These are phyloP conservation scores for Epistrophe eligans DNA, from an alignment of 2,888 invertebrate genomes.

Conservation along the genomic window DNA sequence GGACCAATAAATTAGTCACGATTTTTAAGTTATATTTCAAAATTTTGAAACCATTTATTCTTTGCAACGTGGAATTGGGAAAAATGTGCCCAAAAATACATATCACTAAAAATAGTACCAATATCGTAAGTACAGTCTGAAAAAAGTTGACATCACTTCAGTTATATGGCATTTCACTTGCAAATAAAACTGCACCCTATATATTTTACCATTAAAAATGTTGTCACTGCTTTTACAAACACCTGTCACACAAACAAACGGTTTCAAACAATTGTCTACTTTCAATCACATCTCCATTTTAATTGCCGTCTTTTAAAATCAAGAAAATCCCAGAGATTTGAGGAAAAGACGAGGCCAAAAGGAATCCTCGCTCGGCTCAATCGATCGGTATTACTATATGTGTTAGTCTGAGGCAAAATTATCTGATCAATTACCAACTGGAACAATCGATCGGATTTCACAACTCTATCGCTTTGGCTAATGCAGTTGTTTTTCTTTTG, in stretches of 20 bases:
- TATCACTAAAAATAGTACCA: no score
- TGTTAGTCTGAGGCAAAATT: conserved; percentile 57
- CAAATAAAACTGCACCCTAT: conserved; percentile 11
- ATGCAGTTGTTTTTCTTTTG: conserved; percentile 60
- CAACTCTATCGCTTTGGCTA: conserved; percentile 69
- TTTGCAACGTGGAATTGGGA: no score
- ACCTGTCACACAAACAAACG: conserved; percentile 66
- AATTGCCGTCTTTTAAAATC: conserved; percentile 72
- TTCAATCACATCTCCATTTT: conserved; percentile 75
- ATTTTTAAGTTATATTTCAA: no score
- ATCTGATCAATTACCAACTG: conserved; percentile 76
- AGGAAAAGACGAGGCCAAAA: conserved; percentile 16
- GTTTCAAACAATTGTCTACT: conserved; percentile 55
- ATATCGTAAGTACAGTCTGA: not conserved
- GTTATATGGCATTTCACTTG: not conserved
- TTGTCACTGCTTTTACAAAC: conserved; percentile 64
- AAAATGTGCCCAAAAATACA: no score
- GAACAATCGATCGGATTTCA: conserved; percentile 75
- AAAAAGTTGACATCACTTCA: not conserved
- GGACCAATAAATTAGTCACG: no score
- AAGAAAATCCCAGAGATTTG: conserved; percentile 35
- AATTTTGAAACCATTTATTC: no score
- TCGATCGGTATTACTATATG: conserved; percentile 27
- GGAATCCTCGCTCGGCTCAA: conserved; percentile 45
- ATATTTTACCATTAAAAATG: conserved; percentile 4